Base-by-base conservation (phyloP, 2,888 invertebrate species). In the Acleris holmiana region DNA sequence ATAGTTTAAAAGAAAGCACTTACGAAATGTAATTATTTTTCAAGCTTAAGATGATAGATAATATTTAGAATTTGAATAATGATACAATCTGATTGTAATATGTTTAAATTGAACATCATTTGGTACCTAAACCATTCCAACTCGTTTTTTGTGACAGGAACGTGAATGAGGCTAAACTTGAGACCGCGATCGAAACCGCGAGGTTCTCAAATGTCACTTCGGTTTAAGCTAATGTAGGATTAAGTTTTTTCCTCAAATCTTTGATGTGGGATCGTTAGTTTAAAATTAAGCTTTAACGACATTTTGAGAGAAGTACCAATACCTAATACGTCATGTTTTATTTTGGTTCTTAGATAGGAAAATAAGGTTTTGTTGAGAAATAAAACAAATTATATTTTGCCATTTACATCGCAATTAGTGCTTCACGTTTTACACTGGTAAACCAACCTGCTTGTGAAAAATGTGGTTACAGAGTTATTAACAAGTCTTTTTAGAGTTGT, bases 1-100 rank as follows among this genome's bases (percentile, higher is more conserved):
- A 59, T 64, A 50, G 60, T 60, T 64, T 49, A 21, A 54, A 55
- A 60, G 65, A 65, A 65, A 65, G 65, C 59, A 49, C 59, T 65
- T 60, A 65, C 60, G 49, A 60, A 54, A 65, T 55, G 46, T 64
- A 54, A 15, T 41, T 18, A 17, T 47, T 18, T 47, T 47, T 17
- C n/a, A 47, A 47, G 18, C 19, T 19, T 60, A 50, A 50, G 60
- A 61, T 61, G 21, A 6, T 23, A 48, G 61, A 61, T 54, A 47
- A 54, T 40, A 48, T 48, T 48, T 48, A 54, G 47, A 54, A 48
- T 47, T 47, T 19, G 17, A 17, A 10, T 47, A 10, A 4, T 19
- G 47, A 19, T 19, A 47, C 17, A 10, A 19, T 53, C 18, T 40
- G 2, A 15, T 53, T 15, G n/a, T 21, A 21, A 15, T 15, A 21